Conservation (phyloP, 1,140 invertebrate species). For the Drosophila simulans region DNA sequence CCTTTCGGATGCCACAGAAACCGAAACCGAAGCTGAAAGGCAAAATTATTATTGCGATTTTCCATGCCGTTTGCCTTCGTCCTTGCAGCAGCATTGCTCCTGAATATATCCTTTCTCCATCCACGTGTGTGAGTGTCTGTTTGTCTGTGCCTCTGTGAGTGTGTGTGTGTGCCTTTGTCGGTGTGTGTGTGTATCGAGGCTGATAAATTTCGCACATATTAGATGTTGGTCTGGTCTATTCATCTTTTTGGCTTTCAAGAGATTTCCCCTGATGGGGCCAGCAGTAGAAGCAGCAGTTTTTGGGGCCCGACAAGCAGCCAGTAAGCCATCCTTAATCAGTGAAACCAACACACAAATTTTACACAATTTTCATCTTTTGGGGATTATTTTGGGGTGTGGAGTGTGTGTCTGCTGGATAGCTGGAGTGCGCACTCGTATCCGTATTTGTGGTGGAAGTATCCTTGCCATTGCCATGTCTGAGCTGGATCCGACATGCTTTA, state of each 20-base stretch:
- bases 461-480: constrained; percentile 2
- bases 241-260: constrained; percentile 69
- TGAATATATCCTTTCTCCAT: constrained; percentile 4
- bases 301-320: constrained; percentile 25
- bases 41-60: constrained; percentile 80
- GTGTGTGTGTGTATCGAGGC: constrained; percentile 52
- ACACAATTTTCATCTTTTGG: constrained; percentile 78
- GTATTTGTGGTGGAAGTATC: background rate
- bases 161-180: background rate
- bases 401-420: constrained; percentile 7
- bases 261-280: constrained; percentile 52
- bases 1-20: constrained; percentile 33
- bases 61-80: constrained; percentile 69
- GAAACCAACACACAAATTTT: constrained; percentile 80
- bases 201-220: constrained; percentile 80
- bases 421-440: constrained; percentile 9
- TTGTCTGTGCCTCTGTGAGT: background rate
- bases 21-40: constrained; percentile 54
- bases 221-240: constrained; percentile 66
- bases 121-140: background rate
- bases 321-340: constrained; percentile 79
- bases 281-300: constrained; percentile 13
- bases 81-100: constrained; percentile 35
- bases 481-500: constrained; percentile 13
- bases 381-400: constrained; percentile 51